Evolutionary conservation across 1,140 invertebrate genomes (phyloP).

Genomic region (Ectropis grisescens): DNA sequence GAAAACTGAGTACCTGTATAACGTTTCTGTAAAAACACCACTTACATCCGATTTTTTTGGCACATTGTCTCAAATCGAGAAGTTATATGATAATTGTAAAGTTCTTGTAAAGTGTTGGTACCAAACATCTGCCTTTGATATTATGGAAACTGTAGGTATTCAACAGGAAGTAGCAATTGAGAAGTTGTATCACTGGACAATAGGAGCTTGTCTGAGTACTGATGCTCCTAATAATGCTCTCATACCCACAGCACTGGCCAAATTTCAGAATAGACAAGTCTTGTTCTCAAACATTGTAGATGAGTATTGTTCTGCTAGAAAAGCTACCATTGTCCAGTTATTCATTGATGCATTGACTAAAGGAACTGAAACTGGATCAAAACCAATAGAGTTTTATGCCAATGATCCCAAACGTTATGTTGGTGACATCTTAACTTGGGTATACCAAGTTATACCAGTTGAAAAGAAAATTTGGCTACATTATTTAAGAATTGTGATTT

Average conservation of each 20-base stretch:
- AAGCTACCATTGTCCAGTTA: constrained; percentile 86
- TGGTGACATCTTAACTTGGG: constrained; percentile 97
- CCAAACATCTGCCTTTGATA: constrained; percentile 89
- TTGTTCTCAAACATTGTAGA: constrained; percentile 93
- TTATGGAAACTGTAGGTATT: constrained; percentile 96
- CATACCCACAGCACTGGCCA: constrained; percentile 85
- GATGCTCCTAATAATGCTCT: constrained; percentile 77
- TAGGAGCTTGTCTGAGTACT: constrained; percentile 84
- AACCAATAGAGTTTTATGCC: constrained; percentile 95
- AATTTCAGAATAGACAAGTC: constrained; percentile 91
- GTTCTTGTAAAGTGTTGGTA: constrained; percentile 83
- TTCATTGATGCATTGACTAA: constrained; percentile 96
- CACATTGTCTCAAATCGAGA: constrained; percentile 81
- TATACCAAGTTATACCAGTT: constrained; percentile 92
- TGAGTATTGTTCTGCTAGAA: constrained; percentile 92
- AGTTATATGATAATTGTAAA: constrained; percentile 82
- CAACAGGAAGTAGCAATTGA: constrained; percentile 94
- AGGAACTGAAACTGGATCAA: constrained; percentile 82
- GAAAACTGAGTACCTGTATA: constrained; percentile 81
- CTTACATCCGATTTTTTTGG: constrained; percentile 84
- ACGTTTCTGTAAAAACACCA: constrained; percentile 78
- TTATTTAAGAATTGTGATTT: constrained; percentile 88
- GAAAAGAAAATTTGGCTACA: constrained; percentile 92
- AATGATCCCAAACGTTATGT: constrained; percentile 96
- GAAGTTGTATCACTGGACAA: constrained; percentile 94